A percentile compares a stretch with the other conserved stretches of the same genome.
These are phyloP conservation scores for Synergus umbraculus DNA, from an alignment of 2,888 invertebrate genomes.

Conservation along the genomic window DNA sequence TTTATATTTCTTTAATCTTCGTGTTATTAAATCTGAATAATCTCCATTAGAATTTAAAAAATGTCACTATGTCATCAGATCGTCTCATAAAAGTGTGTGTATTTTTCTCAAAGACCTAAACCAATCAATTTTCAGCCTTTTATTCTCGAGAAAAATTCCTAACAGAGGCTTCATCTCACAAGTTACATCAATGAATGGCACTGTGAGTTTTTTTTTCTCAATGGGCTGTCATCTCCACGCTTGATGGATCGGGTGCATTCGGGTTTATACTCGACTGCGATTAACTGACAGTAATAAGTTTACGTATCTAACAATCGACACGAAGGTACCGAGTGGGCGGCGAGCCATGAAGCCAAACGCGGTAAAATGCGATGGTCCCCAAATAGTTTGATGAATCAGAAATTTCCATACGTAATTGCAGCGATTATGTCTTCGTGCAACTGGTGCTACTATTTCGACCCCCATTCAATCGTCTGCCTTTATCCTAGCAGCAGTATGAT, in stretches of 20 bases:
- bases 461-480: constrained; percentile 38
- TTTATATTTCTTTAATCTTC: too few species aligned
- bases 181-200: constrained; percentile 28
- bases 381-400: constrained; percentile 71
- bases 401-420: constrained; percentile 76
- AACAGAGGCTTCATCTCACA: not conserved
- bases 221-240: not conserved
- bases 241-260: constrained; percentile 20
- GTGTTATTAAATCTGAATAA: not conserved
- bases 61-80: constrained; percentile 16
- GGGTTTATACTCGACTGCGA: constrained; percentile 34
- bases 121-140: constrained; percentile 29
- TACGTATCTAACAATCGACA: constrained; percentile 49
- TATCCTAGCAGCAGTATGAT: not conserved
- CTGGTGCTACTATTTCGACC: constrained; percentile 65
- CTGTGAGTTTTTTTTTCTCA: constrained; percentile 4
- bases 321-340: constrained; percentile 47
- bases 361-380: constrained; percentile 58
- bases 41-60: not conserved
- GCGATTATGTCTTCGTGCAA: constrained; percentile 72
- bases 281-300: constrained; percentile 44
- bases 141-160: constrained; percentile 12
- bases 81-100: not conserved
- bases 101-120: constrained; percentile 10
- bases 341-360: constrained; percentile 57